These are phyloP conservation scores for Lophius americanus DNA, from an alignment of 2,797 vertebrate genomes.

Conservation along the genomic window DNA sequence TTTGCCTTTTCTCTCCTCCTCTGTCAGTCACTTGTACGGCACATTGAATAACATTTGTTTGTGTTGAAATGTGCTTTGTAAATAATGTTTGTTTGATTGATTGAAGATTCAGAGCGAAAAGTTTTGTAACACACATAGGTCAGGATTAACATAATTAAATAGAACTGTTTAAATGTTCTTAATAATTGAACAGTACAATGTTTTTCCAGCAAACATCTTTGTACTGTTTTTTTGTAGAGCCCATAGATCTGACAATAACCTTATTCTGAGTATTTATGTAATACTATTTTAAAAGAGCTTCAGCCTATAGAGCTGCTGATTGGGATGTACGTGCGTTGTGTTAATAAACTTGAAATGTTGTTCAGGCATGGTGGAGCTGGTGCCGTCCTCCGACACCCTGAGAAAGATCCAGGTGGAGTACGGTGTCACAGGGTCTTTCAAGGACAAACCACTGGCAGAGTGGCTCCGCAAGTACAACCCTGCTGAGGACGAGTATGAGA, in stretches of 20 bases:
- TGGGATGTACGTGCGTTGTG: neutral
- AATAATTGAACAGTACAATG: neutral
- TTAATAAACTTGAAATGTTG: conserved; percentile 5
- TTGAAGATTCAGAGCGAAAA: neutral
- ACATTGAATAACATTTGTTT: too few relatives aligned
- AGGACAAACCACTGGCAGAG: conserved; percentile 97
- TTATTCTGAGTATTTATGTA: neutral
- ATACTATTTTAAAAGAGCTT: neutral
- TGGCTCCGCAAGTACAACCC: conserved; percentile 98
- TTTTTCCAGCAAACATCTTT: neutral
- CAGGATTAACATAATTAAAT: neutral
- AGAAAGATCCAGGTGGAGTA: conserved; percentile 99
- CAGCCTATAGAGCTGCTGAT: neutral
- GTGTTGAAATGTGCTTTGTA: too few relatives aligned
- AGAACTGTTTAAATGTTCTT: neutral
- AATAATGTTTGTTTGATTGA: too few relatives aligned
- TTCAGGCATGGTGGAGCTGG: conserved; percentile 97
- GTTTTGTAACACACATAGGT: neutral
- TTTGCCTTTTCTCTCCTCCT: too few relatives aligned
- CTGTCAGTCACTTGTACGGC: too few relatives aligned
- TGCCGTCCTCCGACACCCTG: conserved; percentile 94
- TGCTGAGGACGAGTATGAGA: conserved; percentile 97
- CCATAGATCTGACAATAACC: too few relatives aligned
- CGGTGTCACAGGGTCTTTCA: conserved; percentile 97
- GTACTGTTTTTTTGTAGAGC: too few relatives aligned